These are phyloP conservation scores for Brachyalestes nurse DNA, from an alignment of 2,797 vertebrate species.

Conservation along the genomic window DNA sequence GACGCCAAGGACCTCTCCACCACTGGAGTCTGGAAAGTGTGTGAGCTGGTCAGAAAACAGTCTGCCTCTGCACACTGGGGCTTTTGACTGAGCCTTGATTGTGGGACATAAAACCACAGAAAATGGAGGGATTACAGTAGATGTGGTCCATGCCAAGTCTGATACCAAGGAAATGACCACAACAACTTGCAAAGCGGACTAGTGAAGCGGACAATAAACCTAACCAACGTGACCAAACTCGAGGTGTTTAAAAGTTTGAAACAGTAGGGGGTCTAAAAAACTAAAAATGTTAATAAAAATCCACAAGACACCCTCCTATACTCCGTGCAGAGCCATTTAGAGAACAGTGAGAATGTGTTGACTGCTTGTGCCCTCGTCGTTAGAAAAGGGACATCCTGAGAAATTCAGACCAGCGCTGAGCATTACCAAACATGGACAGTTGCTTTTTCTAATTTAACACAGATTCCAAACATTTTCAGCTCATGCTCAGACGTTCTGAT, in stretches of 20 bases:
- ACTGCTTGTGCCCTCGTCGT: conserved; percentile 3
- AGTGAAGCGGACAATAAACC: background rate
- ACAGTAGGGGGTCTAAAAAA: background rate
- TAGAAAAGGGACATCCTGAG: conserved; percentile 33
- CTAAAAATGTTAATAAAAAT: background rate
- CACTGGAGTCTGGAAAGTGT: conserved; percentile 11
- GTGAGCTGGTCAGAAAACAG: conserved; percentile 26
- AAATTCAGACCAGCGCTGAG: conserved; percentile 27
- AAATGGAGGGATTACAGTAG: conserved; percentile 33
- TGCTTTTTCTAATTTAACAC: conserved; percentile 25
- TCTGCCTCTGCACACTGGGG: background rate
- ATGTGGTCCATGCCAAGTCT: conserved; percentile 3
- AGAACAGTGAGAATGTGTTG: background rate
- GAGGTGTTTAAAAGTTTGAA: conserved; percentile 1
- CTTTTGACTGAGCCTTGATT: conserved; percentile 32
- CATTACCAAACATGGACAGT: conserved; percentile 40
- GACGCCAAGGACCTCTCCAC: conserved; percentile 23
- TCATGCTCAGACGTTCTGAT: conserved; percentile 17
- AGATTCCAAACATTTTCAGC: conserved; percentile 39
- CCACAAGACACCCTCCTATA: background rate
- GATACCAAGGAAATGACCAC: background rate
- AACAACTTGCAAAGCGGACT: background rate
- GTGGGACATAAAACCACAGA: background rate
- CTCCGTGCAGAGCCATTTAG: background rate
- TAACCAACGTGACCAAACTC: background rate